Conservation (phyloP, 2,888 invertebrate species). For the Mythimna lalbum region DNA sequence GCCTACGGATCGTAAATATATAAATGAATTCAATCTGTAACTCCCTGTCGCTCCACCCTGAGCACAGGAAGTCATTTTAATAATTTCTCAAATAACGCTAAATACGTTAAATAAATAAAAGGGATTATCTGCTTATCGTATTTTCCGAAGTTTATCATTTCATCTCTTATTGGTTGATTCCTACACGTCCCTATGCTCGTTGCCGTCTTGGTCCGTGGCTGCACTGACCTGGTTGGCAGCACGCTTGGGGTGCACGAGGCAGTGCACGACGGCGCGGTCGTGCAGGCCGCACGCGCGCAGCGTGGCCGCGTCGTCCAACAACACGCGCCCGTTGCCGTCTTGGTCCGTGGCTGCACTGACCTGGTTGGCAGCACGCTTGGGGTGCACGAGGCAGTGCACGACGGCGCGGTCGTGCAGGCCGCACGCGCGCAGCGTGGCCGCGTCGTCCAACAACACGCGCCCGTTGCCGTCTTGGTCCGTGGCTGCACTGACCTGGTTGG, state of each 20-base stretch:
- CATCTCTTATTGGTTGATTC: not conserved
- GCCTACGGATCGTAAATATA: no score
- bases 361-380: constrained; percentile 69
- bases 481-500: constrained; percentile 35
- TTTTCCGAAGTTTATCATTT: not conserved
- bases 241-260: constrained; percentile 92
- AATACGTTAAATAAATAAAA: no score
- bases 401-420: constrained; percentile 97
- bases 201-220: not conserved
- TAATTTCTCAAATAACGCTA: no score
- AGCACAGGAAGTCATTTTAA: no score
- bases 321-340: constrained; percentile 97
- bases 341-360: constrained; percentile 18
- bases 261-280: constrained; percentile 97
- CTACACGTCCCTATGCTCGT: not conserved
- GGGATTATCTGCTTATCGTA: no score
- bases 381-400: constrained; percentile 96
- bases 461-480: constrained; percentile 92
- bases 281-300: constrained; percentile 95
- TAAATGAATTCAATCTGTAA: no score
- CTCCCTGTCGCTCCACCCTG: no score
- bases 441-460: constrained; percentile 95
- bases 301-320: constrained; percentile 94
- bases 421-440: constrained; percentile 94
- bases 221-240: constrained; percentile 42